Evolutionary conservation across 2,113 vertebrate genomes (phyloP), one percentile per base, ranked within the genome.

Genomic region (Porphyrio hochstetteri): DNA sequence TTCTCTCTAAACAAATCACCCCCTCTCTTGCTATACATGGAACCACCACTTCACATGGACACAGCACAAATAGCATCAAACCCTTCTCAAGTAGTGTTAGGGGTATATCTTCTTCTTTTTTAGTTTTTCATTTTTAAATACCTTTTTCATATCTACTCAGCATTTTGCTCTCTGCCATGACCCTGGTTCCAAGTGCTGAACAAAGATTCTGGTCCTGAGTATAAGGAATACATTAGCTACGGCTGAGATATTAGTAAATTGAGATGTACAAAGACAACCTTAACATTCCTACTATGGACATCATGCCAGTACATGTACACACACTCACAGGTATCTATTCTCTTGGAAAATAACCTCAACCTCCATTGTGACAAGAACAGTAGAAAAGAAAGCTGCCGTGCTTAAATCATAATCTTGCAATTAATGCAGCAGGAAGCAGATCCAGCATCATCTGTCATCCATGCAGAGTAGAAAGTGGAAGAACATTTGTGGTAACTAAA

Each of bases 341-440:
- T 55, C 20, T 42, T 53, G 60, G 64, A 96, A 93, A 85, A 82
- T 74, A 84, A 72, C n/a, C 19, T 85, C 31, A 59, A 40, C 56
- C 55, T 85, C n/a, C 7, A 25, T 59, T 86, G 79, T 74, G 88
- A 86, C 75, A 70, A 71, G 33, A 78, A 60, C 38, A 68, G 76
- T 64, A 68, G 48, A 95, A 92, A 86, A 74, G 68, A 64, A 88
- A 88, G 35, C 33, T 64, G 48, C 52, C 83, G 48, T 71, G 48
- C 18, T 92, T 78, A 78, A 95, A 53, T 59, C 16, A 68, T 82
- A 92, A 81, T 67, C 48, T 64, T 86, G 35, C 35, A 78, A 77
- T 88, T 94, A 88, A 90, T 94, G 61, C 64, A 81, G 60, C 38
- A 82, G 68, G 64, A 38, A 94, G 46, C n/a, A 88, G 68, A 92